These are phyloP conservation scores for Toxotes chatareus DNA, from an alignment of 2,113 vertebrate genomes.

Conservation along the genomic window DNA sequence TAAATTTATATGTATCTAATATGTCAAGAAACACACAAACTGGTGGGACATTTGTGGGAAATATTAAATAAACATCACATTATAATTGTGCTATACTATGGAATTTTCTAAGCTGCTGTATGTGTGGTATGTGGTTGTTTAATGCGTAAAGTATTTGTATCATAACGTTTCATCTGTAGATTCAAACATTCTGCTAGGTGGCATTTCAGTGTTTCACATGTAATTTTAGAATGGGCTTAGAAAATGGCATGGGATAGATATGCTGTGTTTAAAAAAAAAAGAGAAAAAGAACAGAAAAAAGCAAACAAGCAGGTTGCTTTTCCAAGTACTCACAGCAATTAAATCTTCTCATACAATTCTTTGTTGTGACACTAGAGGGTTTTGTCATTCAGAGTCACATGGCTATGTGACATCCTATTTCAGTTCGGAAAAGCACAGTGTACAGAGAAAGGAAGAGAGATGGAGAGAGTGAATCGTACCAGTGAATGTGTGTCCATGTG, in stretches of 20 bases:
- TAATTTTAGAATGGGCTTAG: neutral
- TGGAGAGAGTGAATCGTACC: slow-evolving; percentile 25
- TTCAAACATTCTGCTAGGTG: neutral
- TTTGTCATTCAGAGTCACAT: slow-evolving; percentile 38
- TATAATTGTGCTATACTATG: neutral
- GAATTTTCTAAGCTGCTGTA: neutral
- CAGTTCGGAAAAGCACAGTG: slow-evolving; percentile 21
- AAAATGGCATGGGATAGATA: slow-evolving; percentile 1
- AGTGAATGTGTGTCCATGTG: slow-evolving; percentile 31
- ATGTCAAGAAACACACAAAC: neutral
- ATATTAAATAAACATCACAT: neutral
- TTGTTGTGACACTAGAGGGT: slow-evolving; percentile 23
- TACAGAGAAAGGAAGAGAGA: slow-evolving; percentile 18
- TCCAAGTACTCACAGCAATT: slow-evolving; percentile 16
- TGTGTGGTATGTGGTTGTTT: neutral
- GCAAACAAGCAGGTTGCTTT: slow-evolving; percentile 5
- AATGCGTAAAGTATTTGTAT: neutral
- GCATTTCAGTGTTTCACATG: neutral
- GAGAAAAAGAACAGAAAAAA: neutral
- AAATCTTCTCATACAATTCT: slow-evolving; percentile 19
- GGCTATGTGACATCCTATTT: slow-evolving; percentile 35
- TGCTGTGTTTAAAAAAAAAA: slow-evolving; percentile 3
- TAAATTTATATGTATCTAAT: neutral
- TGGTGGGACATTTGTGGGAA: neutral
- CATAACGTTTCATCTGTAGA: neutral